Conservation (phyloP, 2,888 invertebrate genomes). For the Lumbricus terrestris region DNA sequence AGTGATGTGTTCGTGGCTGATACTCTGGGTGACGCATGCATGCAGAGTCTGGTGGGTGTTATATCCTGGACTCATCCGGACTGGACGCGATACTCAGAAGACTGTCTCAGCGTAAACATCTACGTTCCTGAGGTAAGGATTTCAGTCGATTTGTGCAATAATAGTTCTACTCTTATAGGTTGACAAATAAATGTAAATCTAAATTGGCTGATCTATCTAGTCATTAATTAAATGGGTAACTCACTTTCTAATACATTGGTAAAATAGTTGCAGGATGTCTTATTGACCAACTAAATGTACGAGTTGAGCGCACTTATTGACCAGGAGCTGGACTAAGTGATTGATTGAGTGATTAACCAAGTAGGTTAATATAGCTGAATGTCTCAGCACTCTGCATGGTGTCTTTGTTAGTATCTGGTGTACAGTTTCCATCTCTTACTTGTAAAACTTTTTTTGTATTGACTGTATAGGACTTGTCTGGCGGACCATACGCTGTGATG, state of each 20-base stretch:
- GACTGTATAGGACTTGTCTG: constrained; percentile 3
- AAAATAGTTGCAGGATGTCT: not conserved
- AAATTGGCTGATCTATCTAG: too few relatives aligned
- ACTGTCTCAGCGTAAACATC: constrained; percentile 35
- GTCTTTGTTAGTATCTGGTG: not conserved
- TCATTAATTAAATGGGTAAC: too few relatives aligned
- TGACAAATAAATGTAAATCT: too few relatives aligned
- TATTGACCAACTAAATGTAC: not conserved
- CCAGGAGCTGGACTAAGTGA: not conserved
- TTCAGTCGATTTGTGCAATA: not conserved
- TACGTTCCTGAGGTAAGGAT: constrained; percentile 28
- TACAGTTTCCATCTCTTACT: not conserved
- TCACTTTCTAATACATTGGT: not conserved
- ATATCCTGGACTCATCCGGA: constrained; percentile 29
- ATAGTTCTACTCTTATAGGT: not conserved
- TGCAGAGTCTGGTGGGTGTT: constrained; percentile 26
- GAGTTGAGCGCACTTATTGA: too few relatives aligned
- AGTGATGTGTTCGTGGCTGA: constrained; percentile 18
- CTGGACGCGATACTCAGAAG: constrained; percentile 30
- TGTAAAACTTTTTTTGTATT: not conserved
- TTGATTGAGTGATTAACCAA: not conserved
- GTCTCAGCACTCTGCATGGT: not conserved
- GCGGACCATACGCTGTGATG: constrained; percentile 30
- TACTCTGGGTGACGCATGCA: constrained; percentile 24
- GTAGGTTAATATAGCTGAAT: not conserved